phyloP scores from a whole-genome alignment of 2,113 vertebrate species.

The Typhlomys cinereus region DNA sequence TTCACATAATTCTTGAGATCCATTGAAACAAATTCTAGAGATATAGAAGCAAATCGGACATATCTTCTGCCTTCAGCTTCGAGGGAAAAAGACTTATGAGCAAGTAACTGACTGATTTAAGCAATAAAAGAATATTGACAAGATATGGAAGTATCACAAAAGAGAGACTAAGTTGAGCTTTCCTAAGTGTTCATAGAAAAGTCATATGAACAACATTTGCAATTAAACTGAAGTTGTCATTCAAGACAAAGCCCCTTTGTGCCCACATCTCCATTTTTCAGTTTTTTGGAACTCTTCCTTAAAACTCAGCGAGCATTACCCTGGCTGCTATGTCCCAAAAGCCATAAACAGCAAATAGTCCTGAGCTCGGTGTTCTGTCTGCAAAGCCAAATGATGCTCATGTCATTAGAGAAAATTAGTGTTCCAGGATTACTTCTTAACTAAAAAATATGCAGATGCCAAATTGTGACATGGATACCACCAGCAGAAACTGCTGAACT shows the following conservation, averaged over 20 bases:
- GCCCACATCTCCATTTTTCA: not conserved
- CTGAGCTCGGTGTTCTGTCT: not conserved
- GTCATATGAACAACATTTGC: slow-evolving; percentile 8
- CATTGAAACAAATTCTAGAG: not conserved
- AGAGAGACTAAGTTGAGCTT: not conserved
- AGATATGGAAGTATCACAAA: not conserved
- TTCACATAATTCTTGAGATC: not conserved
- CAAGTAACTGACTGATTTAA: slow-evolving; percentile 15
- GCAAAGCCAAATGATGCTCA: slow-evolving; percentile 5
- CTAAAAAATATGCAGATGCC: slow-evolving; percentile 65
- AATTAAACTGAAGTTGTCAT: slow-evolving; percentile 49
- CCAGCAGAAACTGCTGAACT: not conserved
- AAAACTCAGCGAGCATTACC: not conserved
- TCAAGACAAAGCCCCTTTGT: not conserved
- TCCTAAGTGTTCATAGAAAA: slow-evolving; percentile 22
- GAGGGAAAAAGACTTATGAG: not conserved
- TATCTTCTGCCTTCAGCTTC: not conserved
- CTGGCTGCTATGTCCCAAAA: not conserved
- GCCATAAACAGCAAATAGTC: slow-evolving; percentile 41
- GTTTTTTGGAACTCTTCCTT: not conserved
- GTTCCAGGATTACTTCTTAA: slow-evolving; percentile 54
- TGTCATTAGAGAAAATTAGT: slow-evolving; percentile 47
- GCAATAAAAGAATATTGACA: not conserved
- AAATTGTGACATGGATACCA: not conserved
- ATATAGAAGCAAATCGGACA: not conserved